Evolutionary conservation across 2,113 vertebrate species (phyloP).

Genomic region (Oriolus oriolus): DNA sequence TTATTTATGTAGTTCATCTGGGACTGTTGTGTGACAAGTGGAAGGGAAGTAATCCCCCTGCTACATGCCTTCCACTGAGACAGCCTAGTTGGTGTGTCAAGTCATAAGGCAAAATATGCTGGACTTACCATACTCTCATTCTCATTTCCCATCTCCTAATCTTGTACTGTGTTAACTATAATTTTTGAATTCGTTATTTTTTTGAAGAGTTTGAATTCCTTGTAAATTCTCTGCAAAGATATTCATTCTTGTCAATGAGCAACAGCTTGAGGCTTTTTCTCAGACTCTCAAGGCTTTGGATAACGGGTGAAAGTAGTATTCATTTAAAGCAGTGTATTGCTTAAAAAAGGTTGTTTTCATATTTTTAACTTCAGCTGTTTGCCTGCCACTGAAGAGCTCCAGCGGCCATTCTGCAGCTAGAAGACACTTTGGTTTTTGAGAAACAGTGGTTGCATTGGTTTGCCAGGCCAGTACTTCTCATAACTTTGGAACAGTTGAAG

Average conservation of each 20-base stretch:
- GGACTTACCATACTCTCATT: constrained; percentile 21
- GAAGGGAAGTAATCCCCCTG: background rate
- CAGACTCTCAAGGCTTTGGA: background rate
- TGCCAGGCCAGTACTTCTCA: background rate
- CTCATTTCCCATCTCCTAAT: constrained; percentile 6
- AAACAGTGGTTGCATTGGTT: background rate
- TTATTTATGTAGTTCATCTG: constrained; percentile 42
- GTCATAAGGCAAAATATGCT: background rate
- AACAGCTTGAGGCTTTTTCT: background rate
- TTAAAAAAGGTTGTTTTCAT: background rate
- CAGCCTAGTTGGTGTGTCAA: background rate
- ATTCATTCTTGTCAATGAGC: background rate
- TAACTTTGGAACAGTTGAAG: background rate
- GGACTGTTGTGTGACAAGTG: background rate
- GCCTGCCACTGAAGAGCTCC: background rate
- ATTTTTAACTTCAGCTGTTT: background rate
- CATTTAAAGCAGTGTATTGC: background rate
- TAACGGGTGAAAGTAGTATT: background rate
- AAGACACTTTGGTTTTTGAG: rapidly evolving
- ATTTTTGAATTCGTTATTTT: constrained; percentile 36
- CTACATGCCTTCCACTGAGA: background rate
- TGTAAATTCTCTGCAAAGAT: background rate
- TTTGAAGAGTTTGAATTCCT: background rate
- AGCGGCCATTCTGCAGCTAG: background rate
- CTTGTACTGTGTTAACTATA: background rate